Base-by-base conservation (phyloP, 1,140 invertebrate species). In the Lordiphosa stackelbergi region DNA sequence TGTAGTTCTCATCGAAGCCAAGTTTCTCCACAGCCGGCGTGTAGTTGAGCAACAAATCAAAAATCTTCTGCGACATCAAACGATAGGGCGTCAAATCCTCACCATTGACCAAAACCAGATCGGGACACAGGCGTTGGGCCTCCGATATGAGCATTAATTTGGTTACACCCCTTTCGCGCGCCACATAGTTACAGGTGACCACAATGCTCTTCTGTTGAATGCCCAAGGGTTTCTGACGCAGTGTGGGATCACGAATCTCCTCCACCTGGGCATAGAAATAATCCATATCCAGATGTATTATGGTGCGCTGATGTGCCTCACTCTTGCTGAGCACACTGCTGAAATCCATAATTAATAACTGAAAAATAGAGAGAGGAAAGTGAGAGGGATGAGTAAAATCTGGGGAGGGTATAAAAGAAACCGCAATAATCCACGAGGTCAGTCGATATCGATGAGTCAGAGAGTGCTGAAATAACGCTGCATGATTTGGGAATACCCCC, bases 221-320 rank as follows among this genome's bases (percentile, higher is more conserved):
- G 24, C 94, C 94, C 35, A 95, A 86, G 1, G 94, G 93, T 66
- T 91, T 90, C 13, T 88, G 88, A 38, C 89, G 88, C 10, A 93
- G 85, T 66, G 91, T 89, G 1, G 93, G 93, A 85, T 93, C 91
- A 57, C 90, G 90, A 24, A 93, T 71, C 89, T 92, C 93, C 88
- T 95, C 94, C 57, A 95, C 93, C 90, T 95, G 94, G 48, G 94
- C 94, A 88, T 95, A 95, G 88, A 94, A 95, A 84, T 93, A 94
- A 73, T 95, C 93, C 70, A 95, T 89, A 85, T 95, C 92, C 73
- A 95, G 88, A 73, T 95, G 93, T 69, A 95, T 90, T 48, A 95
- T 93, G 13, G 85, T 87, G 41, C 81, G 85, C 55, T 85, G 73
- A 42, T 87, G 85, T 47, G 85, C 85, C 37, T 86, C 85, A 59